Conservation (phyloP, 2,888 invertebrate genomes). For the Blastobasis lacticolella region DNA sequence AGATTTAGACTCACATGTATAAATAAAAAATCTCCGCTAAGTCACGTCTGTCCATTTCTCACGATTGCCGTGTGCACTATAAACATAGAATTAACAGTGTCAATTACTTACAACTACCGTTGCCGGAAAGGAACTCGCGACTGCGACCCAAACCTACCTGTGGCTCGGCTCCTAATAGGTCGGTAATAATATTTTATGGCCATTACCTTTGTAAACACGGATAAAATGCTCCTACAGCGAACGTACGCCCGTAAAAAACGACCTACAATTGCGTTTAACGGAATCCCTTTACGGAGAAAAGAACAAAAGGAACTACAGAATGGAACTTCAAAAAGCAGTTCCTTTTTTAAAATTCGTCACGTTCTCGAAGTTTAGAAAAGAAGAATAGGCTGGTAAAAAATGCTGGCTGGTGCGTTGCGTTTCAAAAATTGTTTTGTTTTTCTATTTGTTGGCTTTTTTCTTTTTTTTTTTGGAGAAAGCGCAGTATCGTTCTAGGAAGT, state of each 20-base stretch:
- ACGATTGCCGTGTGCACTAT: constrained; percentile 20
- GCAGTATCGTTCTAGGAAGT: constrained; percentile 67
- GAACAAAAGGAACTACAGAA: constrained; percentile 22
- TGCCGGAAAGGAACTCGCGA: constrained; percentile 48
- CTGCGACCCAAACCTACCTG: constrained; percentile 56
- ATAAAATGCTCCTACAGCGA: constrained; percentile 50
- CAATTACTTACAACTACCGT: constrained; percentile 49
- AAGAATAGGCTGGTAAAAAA: constrained; percentile 2
- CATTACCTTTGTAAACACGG: constrained; percentile 65
- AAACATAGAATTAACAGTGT: constrained; percentile 49
- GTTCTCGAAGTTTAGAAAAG: constrained; percentile 18
- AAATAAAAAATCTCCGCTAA: too few relatives aligned
- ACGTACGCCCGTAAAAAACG: constrained; percentile 43
- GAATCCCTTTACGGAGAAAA: constrained; percentile 37
- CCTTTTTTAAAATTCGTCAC: constrained; percentile 32
- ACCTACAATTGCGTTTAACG: constrained; percentile 53
- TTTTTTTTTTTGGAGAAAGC: constrained; percentile 46
- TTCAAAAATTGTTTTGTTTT: constrained; percentile 17
- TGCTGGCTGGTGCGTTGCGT: constrained; percentile 2
- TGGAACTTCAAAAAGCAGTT: constrained; percentile 22
- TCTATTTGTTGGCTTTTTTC: too few relatives aligned
- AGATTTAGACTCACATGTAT: too few relatives aligned
- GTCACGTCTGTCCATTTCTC: too few relatives aligned
- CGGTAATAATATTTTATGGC: constrained; percentile 69
- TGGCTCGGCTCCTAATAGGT: constrained; percentile 56